Conservation (phyloP, 2,113 vertebrate species). For the Callocephalon fimbriatum region DNA sequence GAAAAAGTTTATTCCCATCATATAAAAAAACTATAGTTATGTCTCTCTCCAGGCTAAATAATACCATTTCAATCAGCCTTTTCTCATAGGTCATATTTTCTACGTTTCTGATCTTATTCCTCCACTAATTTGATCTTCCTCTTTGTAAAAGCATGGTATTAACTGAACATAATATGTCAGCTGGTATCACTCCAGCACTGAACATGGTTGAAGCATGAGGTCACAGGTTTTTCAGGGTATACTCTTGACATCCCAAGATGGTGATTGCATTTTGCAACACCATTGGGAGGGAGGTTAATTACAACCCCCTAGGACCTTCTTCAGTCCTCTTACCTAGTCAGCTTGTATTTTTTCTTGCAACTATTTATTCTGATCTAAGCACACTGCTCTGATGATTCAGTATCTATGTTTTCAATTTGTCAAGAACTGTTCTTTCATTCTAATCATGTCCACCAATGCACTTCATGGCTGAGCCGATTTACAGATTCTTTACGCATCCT, state of each 20-base stretch:
- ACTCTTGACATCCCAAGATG: not conserved
- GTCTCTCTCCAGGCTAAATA: not conserved
- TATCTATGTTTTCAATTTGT: not conserved
- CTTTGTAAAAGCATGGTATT: not conserved
- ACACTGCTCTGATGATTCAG: not conserved
- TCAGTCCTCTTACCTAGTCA: not conserved
- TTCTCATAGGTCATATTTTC: not conserved
- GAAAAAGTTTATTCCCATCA: not conserved
- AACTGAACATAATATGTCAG: not conserved
- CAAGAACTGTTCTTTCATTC: not conserved
- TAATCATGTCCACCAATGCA: not conserved
- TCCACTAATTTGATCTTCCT: not conserved
- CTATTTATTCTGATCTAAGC: not conserved
- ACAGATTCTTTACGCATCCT: not conserved
- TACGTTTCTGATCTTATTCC: not conserved
- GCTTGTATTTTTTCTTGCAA: not conserved
- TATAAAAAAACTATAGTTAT: not conserved
- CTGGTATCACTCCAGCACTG: not conserved
- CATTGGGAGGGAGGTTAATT: not conserved
- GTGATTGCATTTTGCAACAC: not conserved
- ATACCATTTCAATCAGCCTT: not conserved
- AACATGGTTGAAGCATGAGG: not conserved
- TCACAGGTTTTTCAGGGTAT: not conserved
- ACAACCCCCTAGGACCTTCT: not conserved
- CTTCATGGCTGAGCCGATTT: accelerated